Evolutionary conservation across 37 sponge, comb jelly and placozoan genomes (phyloP), one percentile per base, ranked within the genome.

Genomic region (Geodia barretti): DNA sequence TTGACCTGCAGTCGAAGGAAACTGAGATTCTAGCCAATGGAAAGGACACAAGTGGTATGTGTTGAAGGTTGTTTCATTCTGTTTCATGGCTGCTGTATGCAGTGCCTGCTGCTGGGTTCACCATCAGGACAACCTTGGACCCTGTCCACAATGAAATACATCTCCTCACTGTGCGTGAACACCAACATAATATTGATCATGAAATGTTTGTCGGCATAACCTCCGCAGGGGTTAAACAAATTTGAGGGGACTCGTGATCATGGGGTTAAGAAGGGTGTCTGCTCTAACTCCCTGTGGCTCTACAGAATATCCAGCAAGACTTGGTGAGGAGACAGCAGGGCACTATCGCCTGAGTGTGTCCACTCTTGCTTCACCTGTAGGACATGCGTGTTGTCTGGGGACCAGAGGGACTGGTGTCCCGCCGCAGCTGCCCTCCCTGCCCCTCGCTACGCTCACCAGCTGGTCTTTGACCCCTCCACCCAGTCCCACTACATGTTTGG

Each of bases 401-500:
- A 28, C 7, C 58, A 68, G 17, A 28, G 68, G 68, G 29, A 9
- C 26, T 66, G 68, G 68, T 28, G 24, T 8, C n/a, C 14, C 8
- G 11, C 70, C 30, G 14, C 3, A 26, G n/a, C 77, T 23, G 14
- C 60, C 21, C 42, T 64, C 34, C 94, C 94, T n/a, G 80, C 83
- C 62, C 90, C 94, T 11, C 70, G 94, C 37, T 94, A 63, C 58
- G 94, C 88, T 0, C 88, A 94, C 72, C 91, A 90, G 88, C 68
- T 94, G n/a, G 85, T 94, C 21, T 90, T 76, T 38, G 88, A 94
- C 69, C 79, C 39, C 21, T 19, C 42, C 14, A 63, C 68, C 24
- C 82, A 94, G 65, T 47, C 74, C 32, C 90, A 94, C 64, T 94
- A 90, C 90, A 62, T 94, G 82, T 94, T 90, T 83, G 94, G 90